phyloP scores from a whole-genome alignment of 2,113 vertebrate species.

The Cepphus grylle region DNA sequence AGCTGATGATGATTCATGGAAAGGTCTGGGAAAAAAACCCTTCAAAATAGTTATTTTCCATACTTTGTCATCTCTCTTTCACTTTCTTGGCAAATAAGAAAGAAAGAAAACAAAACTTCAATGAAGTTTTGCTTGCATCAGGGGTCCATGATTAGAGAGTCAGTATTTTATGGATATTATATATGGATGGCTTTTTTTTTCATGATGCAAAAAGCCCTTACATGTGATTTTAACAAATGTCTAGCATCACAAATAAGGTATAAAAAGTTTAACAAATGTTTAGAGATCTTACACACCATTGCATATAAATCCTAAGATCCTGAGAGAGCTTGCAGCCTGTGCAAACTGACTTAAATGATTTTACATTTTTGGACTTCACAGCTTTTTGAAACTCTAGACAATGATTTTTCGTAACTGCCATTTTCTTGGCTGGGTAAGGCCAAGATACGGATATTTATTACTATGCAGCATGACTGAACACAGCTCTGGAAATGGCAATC shows the following conservation, averaged over 20 bases:
- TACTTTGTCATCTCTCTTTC: conserved; percentile 4
- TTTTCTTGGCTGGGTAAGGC: neutral
- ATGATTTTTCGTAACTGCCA: neutral
- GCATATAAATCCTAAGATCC: neutral
- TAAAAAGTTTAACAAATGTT: neutral
- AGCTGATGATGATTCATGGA: conserved; percentile 27
- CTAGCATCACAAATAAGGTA: neutral
- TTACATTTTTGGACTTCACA: neutral
- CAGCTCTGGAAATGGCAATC: neutral
- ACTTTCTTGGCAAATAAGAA: neutral
- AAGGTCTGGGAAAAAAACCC: neutral
- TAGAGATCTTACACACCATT: neutral
- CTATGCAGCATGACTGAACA: neutral
- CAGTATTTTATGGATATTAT: neutral
- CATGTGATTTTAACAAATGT: neutral
- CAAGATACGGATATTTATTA: neutral
- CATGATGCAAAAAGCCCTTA: neutral
- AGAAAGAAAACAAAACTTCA: neutral
- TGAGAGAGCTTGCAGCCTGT: neutral
- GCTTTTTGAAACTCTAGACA: neutral
- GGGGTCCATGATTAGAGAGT: neutral
- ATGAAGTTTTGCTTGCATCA: neutral
- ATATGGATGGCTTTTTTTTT: neutral
- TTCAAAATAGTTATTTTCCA: conserved; percentile 25
- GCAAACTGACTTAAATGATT: neutral